Evolutionary conservation across 2,888 invertebrate species (phyloP).

Genomic region (Malthinus flaveolus): DNA sequence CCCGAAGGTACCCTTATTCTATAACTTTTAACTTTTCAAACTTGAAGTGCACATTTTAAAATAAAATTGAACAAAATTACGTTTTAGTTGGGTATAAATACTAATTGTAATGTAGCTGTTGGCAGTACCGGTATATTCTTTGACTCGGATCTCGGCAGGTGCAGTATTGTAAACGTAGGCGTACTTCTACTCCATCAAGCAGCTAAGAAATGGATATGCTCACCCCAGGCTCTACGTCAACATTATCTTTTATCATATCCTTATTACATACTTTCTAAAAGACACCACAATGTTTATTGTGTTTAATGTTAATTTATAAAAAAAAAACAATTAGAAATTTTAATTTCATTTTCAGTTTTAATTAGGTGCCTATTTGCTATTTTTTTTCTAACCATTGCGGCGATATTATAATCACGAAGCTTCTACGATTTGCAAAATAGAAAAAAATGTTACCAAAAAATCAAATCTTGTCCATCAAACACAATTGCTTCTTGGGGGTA

Average conservation of each 20-base stretch:
- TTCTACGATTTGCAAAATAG: too few species aligned
- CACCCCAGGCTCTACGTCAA: constrained; percentile 20
- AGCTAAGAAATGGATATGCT: constrained; percentile 21
- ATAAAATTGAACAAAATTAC: constrained; percentile 14
- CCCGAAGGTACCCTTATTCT: background rate
- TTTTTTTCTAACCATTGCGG: too few species aligned
- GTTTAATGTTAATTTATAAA: background rate
- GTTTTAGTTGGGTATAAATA: constrained; percentile 22
- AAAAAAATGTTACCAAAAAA: background rate
- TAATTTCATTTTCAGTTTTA: too few species aligned
- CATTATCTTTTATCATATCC: constrained; percentile 20
- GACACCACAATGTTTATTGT: constrained; percentile 10
- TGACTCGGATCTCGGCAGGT: constrained; percentile 24
- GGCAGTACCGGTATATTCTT: constrained; percentile 23
- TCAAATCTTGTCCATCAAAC: background rate
- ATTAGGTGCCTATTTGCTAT: too few species aligned
- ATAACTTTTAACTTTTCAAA: constrained; percentile 3
- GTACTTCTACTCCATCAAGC: constrained; percentile 25
- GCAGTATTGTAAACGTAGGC: constrained; percentile 28
- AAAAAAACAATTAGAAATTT: background rate
- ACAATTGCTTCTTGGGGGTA: background rate
- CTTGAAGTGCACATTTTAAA: background rate
- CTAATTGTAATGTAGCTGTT: constrained; percentile 26
- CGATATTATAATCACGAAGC: too few species aligned
- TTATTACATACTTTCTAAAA: constrained; percentile 13